phyloP scores from a whole-genome alignment of 92 coral and sea anemone species.

The Zoanthus sansibaricus region DNA sequence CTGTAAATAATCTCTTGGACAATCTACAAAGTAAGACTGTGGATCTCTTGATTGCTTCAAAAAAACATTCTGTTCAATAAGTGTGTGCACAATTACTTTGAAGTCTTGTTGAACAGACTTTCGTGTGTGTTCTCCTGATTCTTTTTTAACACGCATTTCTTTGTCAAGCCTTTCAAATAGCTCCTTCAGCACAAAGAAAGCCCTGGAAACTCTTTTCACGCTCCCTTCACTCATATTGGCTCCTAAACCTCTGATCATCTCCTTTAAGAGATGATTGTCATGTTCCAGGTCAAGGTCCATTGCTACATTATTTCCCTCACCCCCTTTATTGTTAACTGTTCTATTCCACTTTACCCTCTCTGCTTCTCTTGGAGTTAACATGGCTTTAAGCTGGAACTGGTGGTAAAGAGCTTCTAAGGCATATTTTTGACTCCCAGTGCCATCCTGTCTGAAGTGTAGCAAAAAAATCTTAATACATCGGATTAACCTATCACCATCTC shows the following conservation, averaged over 20 bases:
- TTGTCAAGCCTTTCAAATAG: slow-evolving; percentile 8
- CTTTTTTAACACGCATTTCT: slow-evolving; percentile 43
- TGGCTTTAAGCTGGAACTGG: slow-evolving; percentile 29
- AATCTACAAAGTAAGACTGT: slow-evolving; percentile 51
- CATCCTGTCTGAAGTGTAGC: slow-evolving; percentile 54
- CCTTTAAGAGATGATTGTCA: slow-evolving; percentile 34
- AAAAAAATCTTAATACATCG: slow-evolving; percentile 55
- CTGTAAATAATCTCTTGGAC: slow-evolving; percentile 62
- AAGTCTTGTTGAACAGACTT: slow-evolving; percentile 47
- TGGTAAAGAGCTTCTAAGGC: slow-evolving; percentile 47
- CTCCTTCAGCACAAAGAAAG: slow-evolving; percentile 54
- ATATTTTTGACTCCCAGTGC: slow-evolving; percentile 59
- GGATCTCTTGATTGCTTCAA: slow-evolving; percentile 30
- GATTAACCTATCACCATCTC: slow-evolving; percentile 59
- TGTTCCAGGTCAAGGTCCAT: slow-evolving; percentile 31
- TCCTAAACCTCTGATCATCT: slow-evolving; percentile 59
- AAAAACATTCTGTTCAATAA: slow-evolving; percentile 58
- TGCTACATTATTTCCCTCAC: slow-evolving; percentile 45
- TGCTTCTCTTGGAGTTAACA: slow-evolving; percentile 50
- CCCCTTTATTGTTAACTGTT: slow-evolving; percentile 45
- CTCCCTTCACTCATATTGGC: slow-evolving; percentile 53
- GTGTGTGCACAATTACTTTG: slow-evolving; percentile 34
- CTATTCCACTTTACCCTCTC: slow-evolving; percentile 50
- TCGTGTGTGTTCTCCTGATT: slow-evolving; percentile 56
- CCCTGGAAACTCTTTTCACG: slow-evolving; percentile 49